Percentiles rank a stretch among this genome's conserved stretches.
These are phyloP conservation scores for Torymus tubicola DNA, from an alignment of 2,888 invertebrate species.

Conservation along the genomic window DNA sequence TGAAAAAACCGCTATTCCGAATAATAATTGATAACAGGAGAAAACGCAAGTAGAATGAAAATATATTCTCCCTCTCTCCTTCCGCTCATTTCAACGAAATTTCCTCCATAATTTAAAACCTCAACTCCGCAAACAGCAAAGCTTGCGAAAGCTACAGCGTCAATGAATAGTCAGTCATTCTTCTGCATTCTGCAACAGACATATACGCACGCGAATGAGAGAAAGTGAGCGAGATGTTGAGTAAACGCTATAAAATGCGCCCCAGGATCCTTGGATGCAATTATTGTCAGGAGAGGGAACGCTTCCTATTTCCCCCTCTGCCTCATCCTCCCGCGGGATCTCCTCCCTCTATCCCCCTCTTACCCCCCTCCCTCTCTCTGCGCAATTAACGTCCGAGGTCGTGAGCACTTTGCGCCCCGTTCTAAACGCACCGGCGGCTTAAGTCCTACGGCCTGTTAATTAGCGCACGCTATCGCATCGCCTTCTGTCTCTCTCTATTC, in stretches of 20 bases:
- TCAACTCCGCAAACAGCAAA: too few species aligned
- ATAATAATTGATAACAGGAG: too few species aligned
- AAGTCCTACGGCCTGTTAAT: conserved; percentile 47
- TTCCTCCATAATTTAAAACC: too few species aligned
- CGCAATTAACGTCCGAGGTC: conserved; percentile 45
- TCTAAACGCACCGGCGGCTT: conserved; percentile 42
- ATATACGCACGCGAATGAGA: too few species aligned
- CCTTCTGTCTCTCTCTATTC: background rate
- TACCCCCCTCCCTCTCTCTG: conserved; percentile 3
- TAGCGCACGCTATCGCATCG: conserved; percentile 36
- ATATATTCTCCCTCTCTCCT: too few species aligned
- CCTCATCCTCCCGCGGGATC: background rate
- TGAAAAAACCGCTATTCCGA: too few species aligned
- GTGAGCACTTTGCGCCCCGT: conserved; percentile 30
- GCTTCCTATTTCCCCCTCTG: background rate
- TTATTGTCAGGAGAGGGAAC: conserved; percentile 18
- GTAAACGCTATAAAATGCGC: conserved; percentile 6
- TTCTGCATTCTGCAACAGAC: too few species aligned
- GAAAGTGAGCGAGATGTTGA: background rate
- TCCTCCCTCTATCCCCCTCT: background rate
- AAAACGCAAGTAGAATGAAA: too few species aligned
- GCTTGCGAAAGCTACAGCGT: too few species aligned
- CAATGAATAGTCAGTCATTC: too few species aligned
- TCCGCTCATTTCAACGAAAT: too few species aligned
- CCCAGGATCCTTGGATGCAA: conserved; percentile 26